A percentile compares a stretch with the other conserved stretches of the same genome.
Conservation (phyloP, 2,888 invertebrate species). For the Synergus itoensis region DNA sequence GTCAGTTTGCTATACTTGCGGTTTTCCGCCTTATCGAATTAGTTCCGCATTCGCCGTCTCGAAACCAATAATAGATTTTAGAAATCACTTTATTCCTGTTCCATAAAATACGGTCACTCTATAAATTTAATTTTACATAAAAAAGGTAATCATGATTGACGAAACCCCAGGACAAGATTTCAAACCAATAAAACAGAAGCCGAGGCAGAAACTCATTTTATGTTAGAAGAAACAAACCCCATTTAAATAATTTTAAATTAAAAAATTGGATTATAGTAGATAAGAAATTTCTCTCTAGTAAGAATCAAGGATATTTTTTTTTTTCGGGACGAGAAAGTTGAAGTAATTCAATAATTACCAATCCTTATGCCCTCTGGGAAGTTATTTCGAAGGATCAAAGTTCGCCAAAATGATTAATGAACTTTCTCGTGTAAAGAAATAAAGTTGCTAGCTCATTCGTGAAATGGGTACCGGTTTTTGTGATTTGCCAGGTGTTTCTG, state of each 20-base stretch:
- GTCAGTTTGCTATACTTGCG: slow-evolving; percentile 44
- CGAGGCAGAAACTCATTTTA: background rate
- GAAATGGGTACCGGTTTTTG: slow-evolving; percentile 26
- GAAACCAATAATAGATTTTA: slow-evolving; percentile 16
- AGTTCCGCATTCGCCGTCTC: slow-evolving; percentile 42
- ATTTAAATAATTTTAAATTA: background rate
- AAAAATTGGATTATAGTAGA: background rate
- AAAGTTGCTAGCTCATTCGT: slow-evolving; percentile 13
- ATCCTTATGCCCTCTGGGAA: slow-evolving; percentile 19
- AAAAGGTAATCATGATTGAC: background rate
- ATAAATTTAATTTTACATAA: background rate
- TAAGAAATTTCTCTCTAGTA: background rate
- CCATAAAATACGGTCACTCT: background rate
- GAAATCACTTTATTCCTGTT: slow-evolving; percentile 1
- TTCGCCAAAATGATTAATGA: slow-evolving; percentile 19
- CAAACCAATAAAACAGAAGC: background rate
- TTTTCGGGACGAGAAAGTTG: slow-evolving; percentile 4
- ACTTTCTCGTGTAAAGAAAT: slow-evolving; percentile 14
- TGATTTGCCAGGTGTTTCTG: slow-evolving; percentile 32
- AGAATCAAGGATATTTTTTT: background rate
- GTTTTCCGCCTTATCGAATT: slow-evolving; percentile 62
- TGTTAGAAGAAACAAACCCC: background rate
- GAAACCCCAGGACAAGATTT: background rate
- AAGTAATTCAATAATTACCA: slow-evolving; percentile 33
- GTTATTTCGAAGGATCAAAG: slow-evolving; percentile 15